Conservation (phyloP, 2,888 invertebrate genomes). For the Aproaerema taeniolella region DNA sequence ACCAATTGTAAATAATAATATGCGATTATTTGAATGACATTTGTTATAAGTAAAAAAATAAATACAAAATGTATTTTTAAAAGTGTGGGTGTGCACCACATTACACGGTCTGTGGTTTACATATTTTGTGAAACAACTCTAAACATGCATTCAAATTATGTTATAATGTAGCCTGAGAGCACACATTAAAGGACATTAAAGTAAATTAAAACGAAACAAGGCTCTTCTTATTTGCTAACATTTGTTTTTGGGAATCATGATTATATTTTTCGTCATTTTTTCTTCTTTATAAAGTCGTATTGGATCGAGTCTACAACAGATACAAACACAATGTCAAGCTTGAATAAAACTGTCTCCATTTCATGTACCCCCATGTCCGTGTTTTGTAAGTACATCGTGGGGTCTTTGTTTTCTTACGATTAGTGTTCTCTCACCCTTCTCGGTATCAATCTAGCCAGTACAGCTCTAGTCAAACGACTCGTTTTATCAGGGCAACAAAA, state of each 20-base stretch:
- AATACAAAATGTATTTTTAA: constrained; percentile 22
- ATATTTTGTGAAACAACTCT: constrained; percentile 46
- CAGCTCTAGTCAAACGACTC: constrained; percentile 53
- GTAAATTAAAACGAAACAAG: too few species aligned
- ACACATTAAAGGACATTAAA: too few species aligned
- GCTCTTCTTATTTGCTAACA: too few species aligned
- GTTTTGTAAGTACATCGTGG: too few species aligned
- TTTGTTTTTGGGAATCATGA: too few species aligned
- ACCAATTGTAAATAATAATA: neutral
- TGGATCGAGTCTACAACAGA: too few species aligned
- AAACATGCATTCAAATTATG: constrained; percentile 43
- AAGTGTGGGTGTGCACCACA: constrained; percentile 33
- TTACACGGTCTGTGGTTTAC: constrained; percentile 45
- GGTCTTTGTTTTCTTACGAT: too few species aligned
- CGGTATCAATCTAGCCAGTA: constrained; percentile 29
- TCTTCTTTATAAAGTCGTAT: too few species aligned
- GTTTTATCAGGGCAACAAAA: constrained; percentile 64
- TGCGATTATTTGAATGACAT: constrained; percentile 5
- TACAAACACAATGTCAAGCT: too few species aligned
- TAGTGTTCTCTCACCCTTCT: neutral
- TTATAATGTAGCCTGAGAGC: constrained; percentile 22
- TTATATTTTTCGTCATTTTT: too few species aligned
- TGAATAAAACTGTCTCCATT: too few species aligned
- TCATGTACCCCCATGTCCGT: too few species aligned
- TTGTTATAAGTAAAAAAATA: neutral